Evolutionary conservation across 2,888 invertebrate genomes (phyloP).

Genomic region (Pyralis farinalis): DNA sequence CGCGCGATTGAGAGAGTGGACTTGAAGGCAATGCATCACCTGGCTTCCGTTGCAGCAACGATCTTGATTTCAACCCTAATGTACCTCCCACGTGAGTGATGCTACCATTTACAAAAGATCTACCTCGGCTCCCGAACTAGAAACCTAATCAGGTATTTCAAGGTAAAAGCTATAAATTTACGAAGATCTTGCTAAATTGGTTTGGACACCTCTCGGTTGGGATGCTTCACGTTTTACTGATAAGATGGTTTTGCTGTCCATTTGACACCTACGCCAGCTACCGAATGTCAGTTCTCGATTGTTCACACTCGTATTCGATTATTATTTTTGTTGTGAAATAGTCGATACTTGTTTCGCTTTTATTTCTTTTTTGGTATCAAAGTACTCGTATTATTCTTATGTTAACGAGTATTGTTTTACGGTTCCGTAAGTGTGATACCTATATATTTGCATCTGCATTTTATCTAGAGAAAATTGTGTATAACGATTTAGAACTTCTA

Average conservation of each 20-base stretch:
- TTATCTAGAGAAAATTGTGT: too few species aligned
- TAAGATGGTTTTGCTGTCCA: conserved; percentile 52
- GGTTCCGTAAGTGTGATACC: too few species aligned
- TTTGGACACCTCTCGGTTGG: conserved; percentile 36
- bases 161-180: conserved; percentile 22
- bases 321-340: conserved; percentile 15
- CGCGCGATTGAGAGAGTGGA: conserved; percentile 61
- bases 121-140: conserved; percentile 19
- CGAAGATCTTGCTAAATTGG: conserved; percentile 36
- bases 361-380: conserved; percentile 4
- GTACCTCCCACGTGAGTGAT: conserved; percentile 69
- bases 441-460: too few species aligned
- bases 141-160: conserved; percentile 24
- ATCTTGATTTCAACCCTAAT: conserved; percentile 74
- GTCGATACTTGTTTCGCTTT: conserved; percentile 1
- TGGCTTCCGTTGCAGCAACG: conserved; percentile 70
- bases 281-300: conserved; percentile 42
- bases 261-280: conserved; percentile 65
- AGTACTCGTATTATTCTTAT: too few species aligned
- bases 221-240: conserved; percentile 51
- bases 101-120: conserved; percentile 45
- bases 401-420: too few species aligned
- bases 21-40: conserved; percentile 70
- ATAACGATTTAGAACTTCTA: too few species aligned
- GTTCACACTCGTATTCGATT: conserved; percentile 21